phyloP scores from a whole-genome alignment of 2,797 vertebrate genomes.

The Gallinago stenura region DNA sequence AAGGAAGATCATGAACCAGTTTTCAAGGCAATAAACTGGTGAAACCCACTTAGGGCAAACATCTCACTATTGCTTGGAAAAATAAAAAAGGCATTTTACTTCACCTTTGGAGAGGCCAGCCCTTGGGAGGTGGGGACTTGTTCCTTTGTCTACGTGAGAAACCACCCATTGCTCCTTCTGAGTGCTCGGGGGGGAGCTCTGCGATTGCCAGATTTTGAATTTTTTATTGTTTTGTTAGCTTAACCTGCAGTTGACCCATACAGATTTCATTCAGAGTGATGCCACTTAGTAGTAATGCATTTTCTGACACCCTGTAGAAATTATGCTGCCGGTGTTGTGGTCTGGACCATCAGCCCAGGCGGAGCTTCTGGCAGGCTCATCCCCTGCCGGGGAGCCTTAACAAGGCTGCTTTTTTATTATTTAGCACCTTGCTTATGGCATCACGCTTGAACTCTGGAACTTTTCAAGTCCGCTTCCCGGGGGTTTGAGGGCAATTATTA shows the following conservation, averaged over 20 bases:
- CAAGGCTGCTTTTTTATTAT: conserved; percentile 74
- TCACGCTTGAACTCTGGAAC: conserved; percentile 64
- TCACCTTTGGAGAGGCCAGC: not conserved
- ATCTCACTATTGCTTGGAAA: not conserved
- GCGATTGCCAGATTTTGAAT: conserved; percentile 84
- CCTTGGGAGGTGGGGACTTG: not conserved
- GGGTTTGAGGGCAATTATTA: conserved; percentile 56
- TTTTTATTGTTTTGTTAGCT: conserved; percentile 90
- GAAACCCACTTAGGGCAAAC: not conserved
- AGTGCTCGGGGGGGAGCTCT: conserved; percentile 69
- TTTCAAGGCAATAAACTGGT: not conserved
- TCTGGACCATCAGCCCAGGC: not conserved
- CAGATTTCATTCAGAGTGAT: conserved; percentile 73
- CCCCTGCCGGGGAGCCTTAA: conserved; percentile 3
- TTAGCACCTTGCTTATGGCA: conserved; percentile 63
- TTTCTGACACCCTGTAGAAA: conserved; percentile 76
- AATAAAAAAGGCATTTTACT: not conserved
- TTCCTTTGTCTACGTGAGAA: conserved; percentile 52
- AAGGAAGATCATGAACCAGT: not conserved
- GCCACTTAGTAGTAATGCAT: conserved; percentile 70
- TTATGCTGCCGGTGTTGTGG: not conserved
- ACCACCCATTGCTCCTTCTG: conserved; percentile 34
- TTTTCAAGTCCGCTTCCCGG: conserved; percentile 53
- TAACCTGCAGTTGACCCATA: conserved; percentile 89
- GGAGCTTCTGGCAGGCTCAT: not conserved